Conservation (phyloP, 2,113 vertebrate genomes). For the Thermophis baileyi region DNA sequence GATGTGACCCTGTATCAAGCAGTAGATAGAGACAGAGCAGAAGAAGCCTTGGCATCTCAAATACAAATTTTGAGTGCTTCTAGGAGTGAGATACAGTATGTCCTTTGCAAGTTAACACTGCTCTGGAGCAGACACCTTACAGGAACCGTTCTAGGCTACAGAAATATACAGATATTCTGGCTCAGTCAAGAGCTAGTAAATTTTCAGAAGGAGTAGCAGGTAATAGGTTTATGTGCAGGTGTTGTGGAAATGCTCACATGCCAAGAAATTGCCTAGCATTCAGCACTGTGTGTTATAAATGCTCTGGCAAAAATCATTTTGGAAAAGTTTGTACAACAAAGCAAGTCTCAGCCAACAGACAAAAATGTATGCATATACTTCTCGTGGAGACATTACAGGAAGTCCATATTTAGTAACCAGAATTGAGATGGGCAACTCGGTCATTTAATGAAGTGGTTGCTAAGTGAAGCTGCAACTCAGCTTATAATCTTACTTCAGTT, state of each 20-base stretch:
- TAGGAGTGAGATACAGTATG: not conserved
- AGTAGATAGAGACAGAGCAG: not conserved
- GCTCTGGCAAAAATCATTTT: not conserved
- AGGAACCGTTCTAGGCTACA: not conserved
- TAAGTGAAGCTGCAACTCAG: not conserved
- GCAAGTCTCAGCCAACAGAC: not conserved
- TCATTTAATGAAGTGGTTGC: not conserved
- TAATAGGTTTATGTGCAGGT: not conserved
- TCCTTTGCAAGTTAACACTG: not conserved
- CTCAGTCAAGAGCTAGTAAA: not conserved
- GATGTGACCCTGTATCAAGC: not conserved
- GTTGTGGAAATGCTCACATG: not conserved
- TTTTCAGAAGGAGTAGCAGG: not conserved
- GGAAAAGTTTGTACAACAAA: not conserved
- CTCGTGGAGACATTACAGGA: not conserved
- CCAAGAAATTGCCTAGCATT: not conserved
- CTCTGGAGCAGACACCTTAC: not conserved
- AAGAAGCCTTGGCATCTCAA: not conserved
- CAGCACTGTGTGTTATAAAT: not conserved
- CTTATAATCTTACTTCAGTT: not conserved
- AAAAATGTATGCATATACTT: not conserved
- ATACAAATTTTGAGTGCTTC: not conserved
- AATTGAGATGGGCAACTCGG: not conserved
- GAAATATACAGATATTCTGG: not conserved
- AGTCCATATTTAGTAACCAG: not conserved